These are phyloP conservation scores for Tetrao urogallus DNA, from an alignment of 2,113 vertebrate species.

Conservation along the genomic window DNA sequence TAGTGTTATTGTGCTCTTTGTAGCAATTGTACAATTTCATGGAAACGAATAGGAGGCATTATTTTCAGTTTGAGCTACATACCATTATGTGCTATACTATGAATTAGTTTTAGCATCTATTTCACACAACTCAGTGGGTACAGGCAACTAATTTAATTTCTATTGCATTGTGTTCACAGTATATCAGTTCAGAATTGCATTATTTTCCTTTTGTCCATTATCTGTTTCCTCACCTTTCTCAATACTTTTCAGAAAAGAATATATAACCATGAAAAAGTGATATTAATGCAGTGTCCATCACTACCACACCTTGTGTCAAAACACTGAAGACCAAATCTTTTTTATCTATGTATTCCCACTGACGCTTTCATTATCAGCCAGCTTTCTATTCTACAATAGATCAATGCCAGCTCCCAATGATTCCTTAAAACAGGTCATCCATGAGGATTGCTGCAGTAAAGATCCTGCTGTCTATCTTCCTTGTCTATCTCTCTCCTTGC, in stretches of 20 bases:
- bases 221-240: background rate
- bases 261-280: background rate
- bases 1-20: background rate
- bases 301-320: background rate
- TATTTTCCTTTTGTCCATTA: background rate
- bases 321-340: background rate
- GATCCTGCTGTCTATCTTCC: background rate
- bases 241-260: background rate
- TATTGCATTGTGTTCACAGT: background rate
- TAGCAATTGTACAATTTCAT: background rate
- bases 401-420: background rate
- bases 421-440: constrained; percentile 50
- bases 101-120: constrained; percentile 56
- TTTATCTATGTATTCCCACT: background rate
- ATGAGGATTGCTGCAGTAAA: background rate
- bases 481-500: background rate
- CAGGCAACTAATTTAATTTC: constrained; percentile 29
- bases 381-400: background rate
- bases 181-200: background rate
- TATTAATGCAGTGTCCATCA: background rate
- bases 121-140: constrained; percentile 25
- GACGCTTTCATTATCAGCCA: background rate
- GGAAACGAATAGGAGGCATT: background rate
- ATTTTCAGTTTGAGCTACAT: background rate
- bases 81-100: constrained; percentile 41